A percentile compares a stretch with the other conserved stretches of the same genome.
phyloP scores from a whole-genome alignment of 2,113 vertebrate genomes.

The Cyprichromis sp. region DNA sequence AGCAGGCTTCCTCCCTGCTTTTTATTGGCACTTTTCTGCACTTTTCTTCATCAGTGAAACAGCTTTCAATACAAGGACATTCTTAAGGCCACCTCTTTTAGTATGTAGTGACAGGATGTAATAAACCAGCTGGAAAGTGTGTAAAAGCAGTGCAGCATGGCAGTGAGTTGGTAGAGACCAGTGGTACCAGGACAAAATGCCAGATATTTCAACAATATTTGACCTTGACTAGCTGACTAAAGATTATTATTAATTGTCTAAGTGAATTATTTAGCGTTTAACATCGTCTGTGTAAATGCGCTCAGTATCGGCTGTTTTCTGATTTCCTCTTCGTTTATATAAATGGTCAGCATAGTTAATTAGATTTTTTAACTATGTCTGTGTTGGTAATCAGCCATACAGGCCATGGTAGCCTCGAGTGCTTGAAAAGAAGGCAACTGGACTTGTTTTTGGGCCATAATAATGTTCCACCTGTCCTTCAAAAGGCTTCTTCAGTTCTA shows the following conservation, averaged over 20 bases:
- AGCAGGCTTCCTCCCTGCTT: not conserved
- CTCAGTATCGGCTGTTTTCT: rapidly evolving
- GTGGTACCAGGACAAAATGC: not conserved
- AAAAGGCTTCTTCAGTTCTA: not conserved
- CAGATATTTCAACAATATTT: not conserved
- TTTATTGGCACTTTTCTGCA: not conserved
- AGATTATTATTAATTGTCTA: not conserved
- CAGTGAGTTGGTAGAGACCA: not conserved
- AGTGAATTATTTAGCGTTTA: rapidly evolving
- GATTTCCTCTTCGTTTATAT: rapidly evolving
- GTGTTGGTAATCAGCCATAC: not conserved
- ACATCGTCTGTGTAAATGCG: not conserved
- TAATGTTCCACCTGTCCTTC: not conserved
- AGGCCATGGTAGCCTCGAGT: not conserved
- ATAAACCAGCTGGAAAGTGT: not conserved
- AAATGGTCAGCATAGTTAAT: rapidly evolving
- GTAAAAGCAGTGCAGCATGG: not conserved
- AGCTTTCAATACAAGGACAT: not conserved
- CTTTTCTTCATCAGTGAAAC: not conserved
- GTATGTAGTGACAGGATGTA: not conserved
- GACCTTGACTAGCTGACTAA: not conserved
- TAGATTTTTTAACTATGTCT: rapidly evolving
- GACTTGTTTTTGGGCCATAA: rapidly evolving
- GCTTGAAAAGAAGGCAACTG: not conserved
- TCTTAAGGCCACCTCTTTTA: not conserved